Evolutionary conservation across 1,140 invertebrate genomes (phyloP).

Genomic region (Caenorhabditis brenneri): DNA sequence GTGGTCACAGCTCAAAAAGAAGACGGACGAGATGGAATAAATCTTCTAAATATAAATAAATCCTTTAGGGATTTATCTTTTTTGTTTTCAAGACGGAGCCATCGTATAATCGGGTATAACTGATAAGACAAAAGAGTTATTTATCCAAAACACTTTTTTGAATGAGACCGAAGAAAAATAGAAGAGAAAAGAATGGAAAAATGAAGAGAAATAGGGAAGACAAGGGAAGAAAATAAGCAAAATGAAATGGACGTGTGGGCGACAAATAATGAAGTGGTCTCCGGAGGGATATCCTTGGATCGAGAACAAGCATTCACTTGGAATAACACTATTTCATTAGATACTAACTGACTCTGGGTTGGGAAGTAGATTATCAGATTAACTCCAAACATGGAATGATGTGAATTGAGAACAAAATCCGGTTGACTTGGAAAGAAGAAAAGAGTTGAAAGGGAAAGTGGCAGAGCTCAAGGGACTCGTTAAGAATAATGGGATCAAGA

Average conservation of each 20-base stretch:
- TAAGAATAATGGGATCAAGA: slow-evolving; percentile 32
- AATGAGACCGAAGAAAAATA: neutral
- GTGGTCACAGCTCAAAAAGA: too few relatives aligned
- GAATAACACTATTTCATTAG: slow-evolving; percentile 38
- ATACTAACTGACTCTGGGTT: neutral
- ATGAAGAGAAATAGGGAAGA: neutral
- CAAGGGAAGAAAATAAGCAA: slow-evolving; percentile 10
- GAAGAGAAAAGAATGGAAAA: slow-evolving; percentile 7
- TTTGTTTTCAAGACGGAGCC: neutral
- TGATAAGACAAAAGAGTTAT: neutral
- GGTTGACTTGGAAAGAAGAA: neutral
- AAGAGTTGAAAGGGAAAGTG: neutral
- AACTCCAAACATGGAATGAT: neutral
- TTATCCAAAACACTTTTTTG: neutral
- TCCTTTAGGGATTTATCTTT: neutral
- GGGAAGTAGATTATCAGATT: neutral
- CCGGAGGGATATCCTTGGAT: neutral
- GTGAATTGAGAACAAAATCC: neutral
- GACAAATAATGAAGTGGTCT: slow-evolving; percentile 41
- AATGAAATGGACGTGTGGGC: slow-evolving; percentile 30
- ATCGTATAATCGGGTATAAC: neutral
- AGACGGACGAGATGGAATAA: neutral
- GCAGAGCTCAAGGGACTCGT: slow-evolving; percentile 17
- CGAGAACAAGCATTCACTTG: slow-evolving; percentile 11
- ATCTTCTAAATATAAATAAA: slow-evolving; percentile 17